phyloP scores from a whole-genome alignment of 2,888 invertebrate species.

The Thera obeliscata region DNA sequence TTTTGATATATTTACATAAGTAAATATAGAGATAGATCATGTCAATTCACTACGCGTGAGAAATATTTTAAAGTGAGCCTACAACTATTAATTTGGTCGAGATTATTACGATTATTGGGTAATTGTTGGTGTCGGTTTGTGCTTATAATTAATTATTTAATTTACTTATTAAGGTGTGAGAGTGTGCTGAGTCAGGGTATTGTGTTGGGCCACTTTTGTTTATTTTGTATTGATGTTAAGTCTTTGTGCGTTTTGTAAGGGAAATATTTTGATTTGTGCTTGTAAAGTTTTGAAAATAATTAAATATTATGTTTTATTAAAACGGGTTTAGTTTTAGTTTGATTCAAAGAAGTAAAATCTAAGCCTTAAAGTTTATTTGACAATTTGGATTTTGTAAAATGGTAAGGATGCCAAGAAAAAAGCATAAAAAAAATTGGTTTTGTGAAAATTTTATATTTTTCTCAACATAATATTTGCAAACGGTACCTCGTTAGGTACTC shows the following conservation, averaged over 20 bases:
- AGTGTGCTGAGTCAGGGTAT: conserved; percentile 67
- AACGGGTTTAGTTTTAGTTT: too few species aligned
- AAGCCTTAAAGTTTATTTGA: too few species aligned
- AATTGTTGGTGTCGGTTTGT: conserved; percentile 72
- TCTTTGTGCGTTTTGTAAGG: neutral
- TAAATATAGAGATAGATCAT: conserved; percentile 51
- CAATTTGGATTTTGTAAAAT: too few species aligned
- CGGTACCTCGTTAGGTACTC: too few species aligned
- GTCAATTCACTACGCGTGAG: conserved; percentile 77
- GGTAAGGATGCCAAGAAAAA: too few species aligned
- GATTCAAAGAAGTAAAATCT: too few species aligned
- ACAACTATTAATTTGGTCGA: conserved; percentile 75
- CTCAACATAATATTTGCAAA: too few species aligned
- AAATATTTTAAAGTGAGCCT: conserved; percentile 71
- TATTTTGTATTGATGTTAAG: conserved; percentile 23
- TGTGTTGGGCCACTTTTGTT: conserved; percentile 42
- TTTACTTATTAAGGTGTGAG: conserved; percentile 65
- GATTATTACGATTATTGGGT: conserved; percentile 75
- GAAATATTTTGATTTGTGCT: neutral
- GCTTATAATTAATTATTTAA: conserved; percentile 74
- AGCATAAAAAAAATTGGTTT: too few species aligned
- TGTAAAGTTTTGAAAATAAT: too few species aligned
- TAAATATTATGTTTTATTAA: too few species aligned
- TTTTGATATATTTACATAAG: neutral
- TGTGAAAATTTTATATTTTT: too few species aligned